A percentile compares a stretch with the other conserved stretches of the same genome.
Evolutionary conservation across 2,113 vertebrate genomes (phyloP).

Genomic region (Cacatua alba): DNA sequence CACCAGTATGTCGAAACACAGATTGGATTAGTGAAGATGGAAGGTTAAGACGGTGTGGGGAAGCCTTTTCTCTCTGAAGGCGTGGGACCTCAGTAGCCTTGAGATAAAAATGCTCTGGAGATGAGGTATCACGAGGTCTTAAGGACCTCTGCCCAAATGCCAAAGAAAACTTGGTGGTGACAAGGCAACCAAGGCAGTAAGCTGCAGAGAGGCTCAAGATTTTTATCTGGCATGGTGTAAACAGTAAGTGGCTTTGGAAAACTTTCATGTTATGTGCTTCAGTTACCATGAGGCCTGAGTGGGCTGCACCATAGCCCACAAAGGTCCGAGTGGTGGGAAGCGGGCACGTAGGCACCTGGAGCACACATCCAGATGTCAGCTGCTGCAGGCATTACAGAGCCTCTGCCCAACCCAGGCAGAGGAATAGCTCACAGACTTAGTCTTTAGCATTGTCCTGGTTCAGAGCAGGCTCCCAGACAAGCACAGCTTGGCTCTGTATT

Average conservation of each 20-base stretch:
- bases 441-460: background rate
- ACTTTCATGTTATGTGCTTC: background rate
- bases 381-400: background rate
- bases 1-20: background rate
- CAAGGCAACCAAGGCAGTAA: background rate
- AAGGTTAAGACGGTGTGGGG: background rate
- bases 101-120: background rate
- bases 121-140: fast-evolving
- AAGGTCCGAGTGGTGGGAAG: background rate
- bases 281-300: background rate
- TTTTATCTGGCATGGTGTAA: background rate
- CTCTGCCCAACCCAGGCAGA: background rate
- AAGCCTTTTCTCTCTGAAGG: background rate
- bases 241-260: background rate
- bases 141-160: background rate
- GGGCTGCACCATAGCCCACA: background rate
- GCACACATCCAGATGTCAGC: background rate
- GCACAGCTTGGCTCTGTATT: background rate
- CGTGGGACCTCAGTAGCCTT: background rate
- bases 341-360: fast-evolving
- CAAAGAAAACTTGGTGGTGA: background rate
- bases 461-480: background rate
- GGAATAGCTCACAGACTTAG: background rate
- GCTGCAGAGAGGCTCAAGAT: background rate
- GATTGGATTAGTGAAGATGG: background rate